phyloP scores from a whole-genome alignment of 2,888 invertebrate genomes.

The Pollenia griseotomentosa region DNA sequence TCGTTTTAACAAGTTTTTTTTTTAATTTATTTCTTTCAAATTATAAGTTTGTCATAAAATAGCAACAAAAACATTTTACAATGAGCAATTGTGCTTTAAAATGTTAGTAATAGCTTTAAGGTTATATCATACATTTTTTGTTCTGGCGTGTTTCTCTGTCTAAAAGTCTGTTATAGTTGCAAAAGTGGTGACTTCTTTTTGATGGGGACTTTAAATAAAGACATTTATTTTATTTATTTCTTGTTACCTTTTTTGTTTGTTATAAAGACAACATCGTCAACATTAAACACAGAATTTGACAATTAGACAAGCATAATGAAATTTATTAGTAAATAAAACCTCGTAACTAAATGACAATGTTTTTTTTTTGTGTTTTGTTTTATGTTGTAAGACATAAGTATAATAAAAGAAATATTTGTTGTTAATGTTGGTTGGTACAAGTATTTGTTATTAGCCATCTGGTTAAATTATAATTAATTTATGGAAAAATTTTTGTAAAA shows the following conservation, averaged over 20 bases:
- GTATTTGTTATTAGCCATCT: constrained; percentile 41
- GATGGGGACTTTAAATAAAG: constrained; percentile 60
- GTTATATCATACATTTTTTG: constrained; percentile 33
- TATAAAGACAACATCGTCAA: constrained; percentile 54
- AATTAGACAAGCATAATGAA: constrained; percentile 60
- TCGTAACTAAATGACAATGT: constrained; percentile 37
- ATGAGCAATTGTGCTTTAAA: constrained; percentile 45
- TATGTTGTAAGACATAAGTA: constrained; percentile 39
- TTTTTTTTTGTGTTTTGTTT: neutral
- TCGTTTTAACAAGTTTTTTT: constrained; percentile 13
- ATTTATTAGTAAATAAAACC: constrained; percentile 39
- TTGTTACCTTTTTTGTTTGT: neutral
- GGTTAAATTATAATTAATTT: constrained; percentile 47
- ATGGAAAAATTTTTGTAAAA: constrained; percentile 41
- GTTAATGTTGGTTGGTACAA: neutral
- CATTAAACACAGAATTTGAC: constrained; percentile 61
- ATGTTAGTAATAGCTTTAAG: constrained; percentile 55
- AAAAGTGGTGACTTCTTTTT: constrained; percentile 31
- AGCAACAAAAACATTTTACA: constrained; percentile 22
- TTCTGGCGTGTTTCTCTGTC: constrained; percentile 6
- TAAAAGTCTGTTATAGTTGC: constrained; percentile 1
- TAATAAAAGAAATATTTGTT: constrained; percentile 28
- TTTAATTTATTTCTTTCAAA: constrained; percentile 44
- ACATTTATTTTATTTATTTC: constrained; percentile 65
- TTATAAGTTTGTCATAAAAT: constrained; percentile 47